Evolutionary conservation across 2,113 vertebrate species (phyloP), one percentile per base, ranked within the genome.

Genomic region (Anolis sagrei): DNA sequence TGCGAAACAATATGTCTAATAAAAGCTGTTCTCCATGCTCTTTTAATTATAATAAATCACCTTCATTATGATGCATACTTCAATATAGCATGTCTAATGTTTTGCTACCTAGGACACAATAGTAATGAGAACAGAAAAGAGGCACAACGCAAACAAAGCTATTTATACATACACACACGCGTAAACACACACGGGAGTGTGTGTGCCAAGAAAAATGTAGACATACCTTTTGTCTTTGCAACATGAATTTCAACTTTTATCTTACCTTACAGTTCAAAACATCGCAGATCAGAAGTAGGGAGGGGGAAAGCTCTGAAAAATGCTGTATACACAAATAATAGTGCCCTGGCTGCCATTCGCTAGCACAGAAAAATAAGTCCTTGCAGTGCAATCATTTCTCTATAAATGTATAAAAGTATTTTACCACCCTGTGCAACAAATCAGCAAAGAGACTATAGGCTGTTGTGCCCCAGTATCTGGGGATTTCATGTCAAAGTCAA

Each of bases 401-500:
- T 95, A 93, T 95, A 96, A 95, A 94, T 90, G 94, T 95, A 95
- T 92, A 95, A 95, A 96, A 96, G 94, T 96, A 96, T 97, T 97
- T 97, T 96, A 96, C 93, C 94, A 95, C 93, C 93, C 93, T 90
- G 88, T 94, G 95, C 94, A 95, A 97, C 95, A 96, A 96, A 97
- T 96, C 96, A 95, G 96, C 84, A 90, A 95, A 92, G 96, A 97
- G 95, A 95, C 92, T 89, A 94, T 92, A 92, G 93, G 94, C 94
- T 93, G 91, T 91, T 89, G 92, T 94, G 91, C 8, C 85, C 89
- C 0, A 0, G 89, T 95, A 94, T 92, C 95, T 92, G 91, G 96
- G 94, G 97, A 97, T 95, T 90, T 95, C 93, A 95, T 94, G 97
- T 98, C 97, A 98, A 98, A 98, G 97, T 97, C 98, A 97, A 97